Evolutionary conservation across 2,113 vertebrate species (phyloP), one percentile per base, ranked within the genome.

Genomic region (Paracanthobrama guichenoti): DNA sequence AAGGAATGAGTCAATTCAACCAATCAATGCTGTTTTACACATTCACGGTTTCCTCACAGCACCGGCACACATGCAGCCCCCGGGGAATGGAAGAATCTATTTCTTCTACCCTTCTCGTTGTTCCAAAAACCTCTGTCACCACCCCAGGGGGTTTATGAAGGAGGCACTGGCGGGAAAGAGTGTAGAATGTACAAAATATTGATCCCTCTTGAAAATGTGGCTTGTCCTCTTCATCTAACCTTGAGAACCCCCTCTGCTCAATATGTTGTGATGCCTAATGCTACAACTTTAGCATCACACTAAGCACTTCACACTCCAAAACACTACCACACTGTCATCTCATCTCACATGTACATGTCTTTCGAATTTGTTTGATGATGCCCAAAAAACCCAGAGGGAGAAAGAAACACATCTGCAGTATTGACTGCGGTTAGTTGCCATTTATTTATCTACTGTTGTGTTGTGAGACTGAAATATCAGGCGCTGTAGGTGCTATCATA

Each of bases 391-490:
- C 74, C 81, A 64, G 42, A 69, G 50, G 6, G 46, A 72, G 28
- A 50, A 64, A 55, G 13, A 39, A 71, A 76, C 46, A 81, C 46
- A 31, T 42, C 39, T 42, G n/a, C 24, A 84, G 85, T 72, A 89
- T 87, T 48, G 81, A 88, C 73, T 62, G 31, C 53, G 39, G 42
- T 82, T 86, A 74, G 46, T 83, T 75, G 42, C 81, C 73, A 22
- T 84, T 85, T 80, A 79, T 72, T 81, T 86, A 82, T 76, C 79
- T 77, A 18, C 18, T 72, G 42, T 80, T 59, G 69, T 74, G 66
- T 48, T 72, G 57, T 62, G 66, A 28, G 39, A 71, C 73, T 69
- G 86, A 75, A 82, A 85, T 55, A 76, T 84, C 86, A 84, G 73
- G 77, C 28, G 74, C 50, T 42, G 59, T 84, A 84, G 73, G 85